Evolutionary conservation across 2,797 vertebrate genomes (phyloP), one percentile per base, ranked within the genome.

Genomic region (Capromys pilorides): DNA sequence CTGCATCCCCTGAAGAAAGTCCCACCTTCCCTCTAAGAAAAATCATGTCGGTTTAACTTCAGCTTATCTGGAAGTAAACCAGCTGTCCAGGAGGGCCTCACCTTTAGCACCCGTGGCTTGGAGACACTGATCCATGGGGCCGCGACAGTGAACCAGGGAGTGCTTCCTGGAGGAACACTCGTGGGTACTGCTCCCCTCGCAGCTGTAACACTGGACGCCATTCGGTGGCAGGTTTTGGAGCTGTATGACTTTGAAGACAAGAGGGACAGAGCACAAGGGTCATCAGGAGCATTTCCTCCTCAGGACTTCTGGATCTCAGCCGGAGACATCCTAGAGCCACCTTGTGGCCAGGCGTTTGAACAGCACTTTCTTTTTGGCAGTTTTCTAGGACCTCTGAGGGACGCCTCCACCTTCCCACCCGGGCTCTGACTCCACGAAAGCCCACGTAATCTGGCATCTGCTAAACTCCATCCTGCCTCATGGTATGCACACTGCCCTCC

Each of bases 101-200:
- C 97, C 96, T 3, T 88, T 28, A 10, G 31, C 64, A 82, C 97
- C 94, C 0, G 91, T 96, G 69, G 96, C 96, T 62, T 95, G 54
- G 64, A 97, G 75, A 64, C 95, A 97, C 4, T 69, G 95, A 59
- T 75, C 73, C 97, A 97, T 97, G 59, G 96, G 96, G 22, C 97
- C 97, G 16, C 66, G 89, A 77, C 97, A 97, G 91, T 82, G 16
- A 1, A 33, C 73, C 77, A 97, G 91, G 69, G 90, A 31, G 2
- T 41, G 61, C 64, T 96, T 64, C 2, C 91, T 57, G 0, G 67
- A 6, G 36, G 96, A 96, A 18, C 96, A 97, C 8, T 80, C 95
- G 0, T 88, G 66, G 61, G 94, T 94, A 78, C 94, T 51, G 82
- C 94, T 96, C 28, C 97, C 96, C 88, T 96, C 80, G 62, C 97